These are phyloP conservation scores for Spodoptera litura DNA, from an alignment of 1,140 invertebrate genomes.

Conservation along the genomic window DNA sequence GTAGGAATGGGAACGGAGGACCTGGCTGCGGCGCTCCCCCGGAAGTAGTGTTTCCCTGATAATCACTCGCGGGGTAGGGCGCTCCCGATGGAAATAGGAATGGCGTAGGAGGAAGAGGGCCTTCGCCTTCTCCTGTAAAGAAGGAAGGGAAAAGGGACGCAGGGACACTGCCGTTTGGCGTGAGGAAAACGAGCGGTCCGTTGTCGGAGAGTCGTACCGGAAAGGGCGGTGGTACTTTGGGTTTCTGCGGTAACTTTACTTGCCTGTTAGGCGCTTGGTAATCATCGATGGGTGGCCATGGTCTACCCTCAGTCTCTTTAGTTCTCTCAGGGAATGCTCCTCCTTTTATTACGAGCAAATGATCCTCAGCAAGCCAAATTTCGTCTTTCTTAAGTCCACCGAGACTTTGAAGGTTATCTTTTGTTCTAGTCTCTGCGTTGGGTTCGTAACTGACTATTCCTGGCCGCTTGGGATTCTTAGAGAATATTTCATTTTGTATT, in stretches of 20 bases:
- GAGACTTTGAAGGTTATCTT: slow-evolving; percentile 91
- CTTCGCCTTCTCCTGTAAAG: slow-evolving; percentile 87
- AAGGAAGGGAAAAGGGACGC: slow-evolving; percentile 82
- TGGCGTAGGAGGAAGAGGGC: slow-evolving; percentile 84
- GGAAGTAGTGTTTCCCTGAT: slow-evolving; percentile 88
- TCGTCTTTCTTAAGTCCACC: slow-evolving; percentile 94
- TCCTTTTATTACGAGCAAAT: slow-evolving; percentile 93
- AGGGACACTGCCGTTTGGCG: slow-evolving; percentile 87
- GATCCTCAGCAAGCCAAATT: slow-evolving; percentile 96
- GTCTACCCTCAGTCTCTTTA: slow-evolving; percentile 74
- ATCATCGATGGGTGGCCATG: slow-evolving; percentile 93
- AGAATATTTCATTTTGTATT: slow-evolving; percentile 94
- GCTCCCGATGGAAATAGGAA: slow-evolving; percentile 86
- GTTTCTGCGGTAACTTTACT: slow-evolving; percentile 91
- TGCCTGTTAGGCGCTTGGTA: slow-evolving; percentile 92
- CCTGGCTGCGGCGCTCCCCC: slow-evolving; percentile 87
- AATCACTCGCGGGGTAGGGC: slow-evolving; percentile 83
- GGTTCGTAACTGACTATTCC: slow-evolving; percentile 93
- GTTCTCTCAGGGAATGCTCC: slow-evolving; percentile 88
- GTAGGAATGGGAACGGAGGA: slow-evolving; percentile 87
- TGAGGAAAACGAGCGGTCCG: slow-evolving; percentile 92
- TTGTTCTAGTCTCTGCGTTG: slow-evolving; percentile 91
- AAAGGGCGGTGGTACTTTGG: slow-evolving; percentile 94
- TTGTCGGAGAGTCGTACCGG: slow-evolving; percentile 93
- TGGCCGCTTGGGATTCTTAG: slow-evolving; percentile 89